A percentile compares a stretch with the other conserved stretches of the same genome.
phyloP scores from a whole-genome alignment of 2,797 vertebrate species.

The Diglossa cyanea region DNA sequence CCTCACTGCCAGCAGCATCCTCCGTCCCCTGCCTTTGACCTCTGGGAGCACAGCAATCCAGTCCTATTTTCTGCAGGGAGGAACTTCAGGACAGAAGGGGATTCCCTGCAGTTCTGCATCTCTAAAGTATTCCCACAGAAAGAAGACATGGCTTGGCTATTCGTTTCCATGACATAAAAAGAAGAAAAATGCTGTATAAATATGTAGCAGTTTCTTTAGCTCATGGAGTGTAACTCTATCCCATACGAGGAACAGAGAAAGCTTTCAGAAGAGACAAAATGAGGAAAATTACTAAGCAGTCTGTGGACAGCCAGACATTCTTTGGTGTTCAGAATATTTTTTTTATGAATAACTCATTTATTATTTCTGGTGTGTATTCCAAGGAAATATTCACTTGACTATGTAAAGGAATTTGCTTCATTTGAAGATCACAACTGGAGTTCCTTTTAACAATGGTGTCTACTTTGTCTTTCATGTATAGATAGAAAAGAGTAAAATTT shows the following conservation, averaged over 20 bases:
- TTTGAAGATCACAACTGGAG: not conserved
- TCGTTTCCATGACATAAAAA: not conserved
- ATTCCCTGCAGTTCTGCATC: slow-evolving; percentile 16
- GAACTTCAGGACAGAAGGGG: not conserved
- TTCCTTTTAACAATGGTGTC: not conserved
- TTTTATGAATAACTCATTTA: not conserved
- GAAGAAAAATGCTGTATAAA: not conserved
- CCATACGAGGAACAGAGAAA: not conserved
- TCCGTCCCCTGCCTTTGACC: not conserved
- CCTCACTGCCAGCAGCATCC: not conserved
- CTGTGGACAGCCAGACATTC: not conserved
- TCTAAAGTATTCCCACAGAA: slow-evolving; percentile 16
- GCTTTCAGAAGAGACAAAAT: slow-evolving; percentile 5
- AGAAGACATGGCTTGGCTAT: not conserved
- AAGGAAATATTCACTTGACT: not conserved
- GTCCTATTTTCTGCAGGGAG: not conserved
- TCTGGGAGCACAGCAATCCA: not conserved
- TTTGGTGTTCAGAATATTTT: not conserved
- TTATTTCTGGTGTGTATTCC: not conserved
- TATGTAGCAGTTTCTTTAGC: slow-evolving; percentile 6
- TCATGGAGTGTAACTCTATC: not conserved
- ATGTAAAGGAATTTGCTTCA: not conserved
- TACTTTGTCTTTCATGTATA: not conserved
- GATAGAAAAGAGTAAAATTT: not conserved
- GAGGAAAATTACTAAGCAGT: not conserved